Evolutionary conservation across 1,140 invertebrate species (phyloP), one percentile per base, ranked within the genome.

Genomic region (Pentalonia nigronervosa): DNA sequence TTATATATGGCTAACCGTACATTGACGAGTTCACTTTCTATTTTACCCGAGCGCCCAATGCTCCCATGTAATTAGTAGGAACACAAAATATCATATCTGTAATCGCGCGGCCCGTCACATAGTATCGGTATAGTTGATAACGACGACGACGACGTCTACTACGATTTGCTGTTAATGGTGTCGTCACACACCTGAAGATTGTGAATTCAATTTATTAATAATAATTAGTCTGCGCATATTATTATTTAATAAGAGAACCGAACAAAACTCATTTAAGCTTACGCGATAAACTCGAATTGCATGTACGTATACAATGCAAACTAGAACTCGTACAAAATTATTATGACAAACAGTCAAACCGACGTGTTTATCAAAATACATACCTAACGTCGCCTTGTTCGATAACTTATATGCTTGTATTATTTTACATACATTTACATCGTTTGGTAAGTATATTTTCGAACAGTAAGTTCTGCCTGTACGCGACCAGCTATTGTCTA

Each of bases 161-260:
- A 7, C 25, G 41, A 41, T 4, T 41, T 9, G 30, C 9, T 4
- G 8, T n/a, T 8, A 2, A 1, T 7, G n/a, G 20, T 88, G 87
- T 53, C 87, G 87, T 87, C 86, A 48, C 86, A 48, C 86, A 25
- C 41, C 86, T 20, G 86, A 88, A n/a, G 36, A 34, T 87, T 20
- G 6, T 20, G 87, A 30, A n/a, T 50, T 23, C 47, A 7, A 23
- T 34, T 48, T 50, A 53, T 21, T 89, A 50, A 76, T 17, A 76
- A 76, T 76, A 21, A 56, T 89, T 56, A 89, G 50, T 30, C 20
- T 53, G 34, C 48, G 36, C 34, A 11, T 14, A 8, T 41, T 30
- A 7, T 76, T 76, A 6, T 47, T 86, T 25, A 86, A 86, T n/a
- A 4, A 41, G 25, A 41, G 23, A 86, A 45, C 25, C 7, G 41